Base-by-base conservation (phyloP, 2,888 invertebrate genomes). In the Spicauda simplicius region DNA sequence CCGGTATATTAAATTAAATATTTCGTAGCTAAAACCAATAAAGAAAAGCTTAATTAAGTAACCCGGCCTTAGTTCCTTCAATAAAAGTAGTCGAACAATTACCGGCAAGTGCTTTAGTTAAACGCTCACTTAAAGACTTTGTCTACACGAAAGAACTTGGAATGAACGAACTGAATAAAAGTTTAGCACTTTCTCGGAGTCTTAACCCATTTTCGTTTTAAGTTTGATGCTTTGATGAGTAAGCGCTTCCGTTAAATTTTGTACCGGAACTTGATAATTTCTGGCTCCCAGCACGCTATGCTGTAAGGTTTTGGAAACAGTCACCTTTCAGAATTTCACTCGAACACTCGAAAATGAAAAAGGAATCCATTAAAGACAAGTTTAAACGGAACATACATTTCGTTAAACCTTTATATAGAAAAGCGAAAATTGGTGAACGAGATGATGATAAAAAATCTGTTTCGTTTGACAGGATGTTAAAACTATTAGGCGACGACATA, bases 371-470 rank as follows among this genome's bases (percentile, higher is more conserved):
- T 18, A 78, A 78, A 58, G 79, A 83, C 57, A 88, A 85, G 76
- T 91, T 91, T 45, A 83, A 80, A 73, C 82, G 76, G 14, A 85
- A 86, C 55, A 72, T 81, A 12, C 76, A 77, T 69, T 83, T 87
- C 50, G 92, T 92, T 0, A 85, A 82, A 81, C 92, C 92, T 7
- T 80, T 92, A 54, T 92, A 91, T 66, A 83, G 77, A 70, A 88
- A 85, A 78, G 70, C 82, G 1, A 84, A 77, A 70, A 71, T 72
- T 25, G 64, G 72, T 48, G 69, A 72, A 14, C 69, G 68, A 56
- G 78, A 79, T 56, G 80, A 80, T 70, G 72, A 79, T 50, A 76
- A 66, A 77, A 60, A 73, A 79, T 65, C 72, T 77, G 12, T 83
- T 64, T 77, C 78, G 55, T 73, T 80, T 77, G 80, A 83, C 72